Base-by-base conservation (phyloP, 2,113 vertebrate species). In the Caranx melampygus region DNA sequence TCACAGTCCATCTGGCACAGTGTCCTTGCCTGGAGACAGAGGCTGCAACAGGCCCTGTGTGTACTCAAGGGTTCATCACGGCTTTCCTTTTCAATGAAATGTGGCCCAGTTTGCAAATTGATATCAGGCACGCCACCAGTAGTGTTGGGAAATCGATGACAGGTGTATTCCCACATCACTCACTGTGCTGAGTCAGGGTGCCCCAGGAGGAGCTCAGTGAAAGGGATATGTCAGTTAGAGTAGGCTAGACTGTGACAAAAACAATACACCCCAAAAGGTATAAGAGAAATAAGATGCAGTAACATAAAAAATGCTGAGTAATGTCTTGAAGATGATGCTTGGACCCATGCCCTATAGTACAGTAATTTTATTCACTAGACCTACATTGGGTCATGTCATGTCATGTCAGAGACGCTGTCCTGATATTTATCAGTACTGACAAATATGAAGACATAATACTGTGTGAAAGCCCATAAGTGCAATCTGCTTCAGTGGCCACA, bases 181-280 rank as follows among this genome's bases (percentile, higher is more conserved):
- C 26, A 75, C 59, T 55, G 0, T 82, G 83, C 73, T 87, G 76
- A 91, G 84, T 90, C 84, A 82, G 74, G 20, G n/a, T 34, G 18
- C 21, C 49, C 62, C 10, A 59, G 1, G 35, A 66, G 13, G 33
- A 44, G 21, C 47, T 8, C 4, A 1, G 61, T 78, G 15, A 72
- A 66, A 78, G 37, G 21, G 44, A 71, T 57, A 12, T 54, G 42
- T 66, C 47, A 79, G 63, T 14, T 37, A 21, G 26, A 45, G n/a
- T 40, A 11, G 33, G 55, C 10, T 34, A 16, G 42, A 16, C 59
- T 6, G 45, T 59, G 37, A n/a, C 72, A 26, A 65, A 83, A 4
- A 20, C 21, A 61, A 52, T 58, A 15, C 6, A 58, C 2, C 15
- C 14, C 16, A 2, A 18, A 54, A 49, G n/a, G 58, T 67, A 3